These are phyloP conservation scores for Vanacampus margaritifer DNA, from an alignment of 2,113 vertebrate species.

Conservation along the genomic window DNA sequence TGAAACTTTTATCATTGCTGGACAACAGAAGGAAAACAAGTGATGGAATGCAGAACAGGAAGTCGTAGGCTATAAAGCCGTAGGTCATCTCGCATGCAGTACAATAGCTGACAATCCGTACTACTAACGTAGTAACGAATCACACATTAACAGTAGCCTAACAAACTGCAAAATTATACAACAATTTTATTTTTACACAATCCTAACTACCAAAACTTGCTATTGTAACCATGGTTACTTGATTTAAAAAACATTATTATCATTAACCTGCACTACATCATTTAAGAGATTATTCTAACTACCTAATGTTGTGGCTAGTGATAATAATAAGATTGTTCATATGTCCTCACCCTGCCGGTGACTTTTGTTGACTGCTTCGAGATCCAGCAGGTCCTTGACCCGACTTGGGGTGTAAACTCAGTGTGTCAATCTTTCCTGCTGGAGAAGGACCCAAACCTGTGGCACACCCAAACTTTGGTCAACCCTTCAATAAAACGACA, in stretches of 20 bases:
- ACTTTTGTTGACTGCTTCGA: slow-evolving; percentile 79
- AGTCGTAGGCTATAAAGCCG: neutral
- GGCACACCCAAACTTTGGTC: slow-evolving; percentile 4
- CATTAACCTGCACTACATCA: too few relatives aligned
- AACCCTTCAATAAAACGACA: too few relatives aligned
- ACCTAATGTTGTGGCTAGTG: neutral
- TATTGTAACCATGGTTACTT: neutral
- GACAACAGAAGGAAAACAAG: slow-evolving; percentile 9
- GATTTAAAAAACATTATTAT: too few relatives aligned
- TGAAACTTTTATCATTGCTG: slow-evolving; percentile 82
- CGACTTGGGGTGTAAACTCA: slow-evolving; percentile 81
- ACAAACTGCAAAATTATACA: too few relatives aligned
- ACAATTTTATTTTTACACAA: too few relatives aligned
- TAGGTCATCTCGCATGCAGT: neutral
- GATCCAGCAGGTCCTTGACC: slow-evolving; percentile 70
- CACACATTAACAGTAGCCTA: too few relatives aligned
- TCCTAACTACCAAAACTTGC: neutral
- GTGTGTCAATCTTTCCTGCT: slow-evolving; percentile 82
- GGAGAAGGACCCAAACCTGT: slow-evolving; percentile 75
- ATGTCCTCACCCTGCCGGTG: slow-evolving; percentile 68
- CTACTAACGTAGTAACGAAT: too few relatives aligned
- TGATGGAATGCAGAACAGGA: neutral
- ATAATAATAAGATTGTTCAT: neutral
- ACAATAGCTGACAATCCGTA: too few relatives aligned
- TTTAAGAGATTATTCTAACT: too few relatives aligned